phyloP scores from a whole-genome alignment of 2,797 vertebrate species.

The Halcyon smyrnensis region DNA sequence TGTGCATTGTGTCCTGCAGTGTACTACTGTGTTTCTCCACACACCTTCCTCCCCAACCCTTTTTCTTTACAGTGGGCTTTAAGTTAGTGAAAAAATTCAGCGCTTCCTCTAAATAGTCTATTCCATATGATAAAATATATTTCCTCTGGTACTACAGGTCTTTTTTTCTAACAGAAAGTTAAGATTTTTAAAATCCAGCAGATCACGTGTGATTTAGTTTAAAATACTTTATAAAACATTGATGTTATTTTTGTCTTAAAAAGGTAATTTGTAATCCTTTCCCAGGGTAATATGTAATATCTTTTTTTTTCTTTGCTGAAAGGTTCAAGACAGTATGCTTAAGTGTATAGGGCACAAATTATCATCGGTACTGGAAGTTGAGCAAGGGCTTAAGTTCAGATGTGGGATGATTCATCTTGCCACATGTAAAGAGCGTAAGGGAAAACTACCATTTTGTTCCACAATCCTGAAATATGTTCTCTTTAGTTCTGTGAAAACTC shows the following conservation, averaged over 20 bases:
- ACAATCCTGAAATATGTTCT: not conserved
- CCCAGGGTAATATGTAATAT: not conserved
- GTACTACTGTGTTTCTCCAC: not conserved
- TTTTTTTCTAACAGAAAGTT: not conserved
- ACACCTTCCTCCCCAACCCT: not conserved
- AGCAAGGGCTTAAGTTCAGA: not conserved
- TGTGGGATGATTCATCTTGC: not conserved
- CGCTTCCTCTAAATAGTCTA: not conserved
- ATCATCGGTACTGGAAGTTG: not conserved
- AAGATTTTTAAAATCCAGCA: not conserved
- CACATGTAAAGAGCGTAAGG: not conserved
- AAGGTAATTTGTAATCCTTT: not conserved
- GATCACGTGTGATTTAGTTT: not conserved
- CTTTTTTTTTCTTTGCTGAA: not conserved
- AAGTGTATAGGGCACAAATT: not conserved
- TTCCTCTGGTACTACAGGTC: not conserved
- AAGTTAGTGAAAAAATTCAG: not conserved
- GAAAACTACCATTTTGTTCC: conserved; percentile 35
- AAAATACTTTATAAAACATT: not conserved
- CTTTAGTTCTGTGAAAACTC: conserved; percentile 14
- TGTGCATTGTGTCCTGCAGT: not conserved
- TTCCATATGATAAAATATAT: not conserved
- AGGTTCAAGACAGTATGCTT: not conserved
- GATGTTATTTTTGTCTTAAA: not conserved
- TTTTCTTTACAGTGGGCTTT: not conserved